Conservation (phyloP, 1,140 invertebrate species). For the Melanaphis sacchari region DNA sequence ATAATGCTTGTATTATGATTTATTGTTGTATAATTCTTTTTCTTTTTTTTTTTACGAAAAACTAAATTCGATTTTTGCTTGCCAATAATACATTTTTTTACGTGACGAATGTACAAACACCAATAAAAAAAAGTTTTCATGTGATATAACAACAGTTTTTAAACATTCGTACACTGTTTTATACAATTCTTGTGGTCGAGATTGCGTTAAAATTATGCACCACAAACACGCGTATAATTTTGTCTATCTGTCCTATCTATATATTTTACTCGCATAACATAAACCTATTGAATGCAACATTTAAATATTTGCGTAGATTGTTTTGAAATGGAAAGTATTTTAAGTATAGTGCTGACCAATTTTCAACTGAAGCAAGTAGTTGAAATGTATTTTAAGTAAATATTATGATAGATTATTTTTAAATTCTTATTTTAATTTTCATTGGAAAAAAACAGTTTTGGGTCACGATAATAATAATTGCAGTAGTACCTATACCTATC, state of each 20-base stretch:
- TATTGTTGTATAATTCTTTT: not conserved
- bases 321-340: slow-evolving; percentile 23
- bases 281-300: not conserved
- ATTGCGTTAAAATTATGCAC: not conserved
- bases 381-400: not conserved
- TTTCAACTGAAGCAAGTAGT: not conserved
- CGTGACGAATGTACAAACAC: not conserved
- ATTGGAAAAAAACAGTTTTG: not conserved
- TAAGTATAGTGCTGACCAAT: not conserved
- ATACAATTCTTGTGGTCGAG: not conserved
- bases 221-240: not conserved
- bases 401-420: not conserved
- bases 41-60: not conserved
- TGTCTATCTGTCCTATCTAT: slow-evolving; percentile 6
- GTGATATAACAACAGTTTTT: not conserved
- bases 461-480: not conserved
- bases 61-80: not conserved
- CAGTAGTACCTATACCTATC: not conserved
- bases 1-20: not conserved
- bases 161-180: not conserved
- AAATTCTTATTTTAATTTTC: not conserved
- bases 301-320: not conserved
- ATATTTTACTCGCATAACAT: not conserved
- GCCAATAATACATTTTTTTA: not conserved
- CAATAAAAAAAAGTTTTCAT: not conserved